These are phyloP conservation scores for Gambusia affinis DNA, from an alignment of 2,113 vertebrate species.

Conservation along the genomic window DNA sequence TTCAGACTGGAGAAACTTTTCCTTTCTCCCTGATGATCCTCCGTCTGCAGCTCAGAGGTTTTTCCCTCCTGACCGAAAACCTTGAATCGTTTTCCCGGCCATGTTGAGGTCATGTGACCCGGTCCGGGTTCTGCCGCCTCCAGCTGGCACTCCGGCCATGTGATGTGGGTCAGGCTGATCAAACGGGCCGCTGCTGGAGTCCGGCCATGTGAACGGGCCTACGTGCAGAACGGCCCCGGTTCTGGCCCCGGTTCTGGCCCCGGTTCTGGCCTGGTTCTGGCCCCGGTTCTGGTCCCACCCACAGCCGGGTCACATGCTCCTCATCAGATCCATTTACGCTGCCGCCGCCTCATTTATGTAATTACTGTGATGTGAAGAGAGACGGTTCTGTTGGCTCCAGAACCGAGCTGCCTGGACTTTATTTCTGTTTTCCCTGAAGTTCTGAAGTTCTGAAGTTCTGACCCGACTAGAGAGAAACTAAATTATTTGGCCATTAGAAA, in stretches of 20 bases:
- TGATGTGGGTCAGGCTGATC: slow-evolving; percentile 59
- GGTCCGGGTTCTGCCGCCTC: too few species aligned
- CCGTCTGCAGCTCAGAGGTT: slow-evolving; percentile 5
- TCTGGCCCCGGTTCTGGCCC: not conserved
- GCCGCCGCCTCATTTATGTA: not conserved
- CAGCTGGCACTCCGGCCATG: slow-evolving; percentile 6
- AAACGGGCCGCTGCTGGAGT: slow-evolving; percentile 10
- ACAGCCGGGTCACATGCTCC: slow-evolving; percentile 8
- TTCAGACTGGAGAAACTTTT: not conserved
- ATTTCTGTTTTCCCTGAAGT: not conserved
- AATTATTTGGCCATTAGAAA: too few species aligned
- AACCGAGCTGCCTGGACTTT: not conserved
- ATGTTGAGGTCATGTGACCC: not conserved
- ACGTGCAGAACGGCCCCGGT: slow-evolving; percentile 55
- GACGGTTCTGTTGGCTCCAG: not conserved
- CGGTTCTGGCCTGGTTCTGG: not conserved
- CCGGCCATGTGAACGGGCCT: slow-evolving; percentile 48
- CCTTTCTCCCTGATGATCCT: not conserved
- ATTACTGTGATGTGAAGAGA: too few species aligned
- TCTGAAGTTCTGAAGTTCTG: not conserved
- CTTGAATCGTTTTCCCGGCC: not conserved
- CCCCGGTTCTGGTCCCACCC: not conserved
- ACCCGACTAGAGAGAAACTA: not conserved
- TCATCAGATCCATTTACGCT: not conserved
- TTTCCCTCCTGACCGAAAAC: slow-evolving; percentile 41